Conservation (phyloP, 2,888 invertebrate species). For the Trilocha varians region DNA sequence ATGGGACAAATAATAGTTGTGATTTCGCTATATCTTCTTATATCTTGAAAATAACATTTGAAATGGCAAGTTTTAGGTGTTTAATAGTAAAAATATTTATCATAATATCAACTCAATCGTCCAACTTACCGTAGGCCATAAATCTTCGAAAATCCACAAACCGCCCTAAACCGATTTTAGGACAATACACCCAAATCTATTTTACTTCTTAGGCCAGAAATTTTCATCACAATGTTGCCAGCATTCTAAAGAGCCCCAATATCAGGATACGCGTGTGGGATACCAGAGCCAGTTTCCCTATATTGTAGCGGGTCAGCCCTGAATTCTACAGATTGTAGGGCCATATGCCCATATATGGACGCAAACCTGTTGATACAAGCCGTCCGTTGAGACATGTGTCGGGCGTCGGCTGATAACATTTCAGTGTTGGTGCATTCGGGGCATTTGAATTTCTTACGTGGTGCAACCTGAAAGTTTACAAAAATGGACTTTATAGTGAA, state of each 20-base stretch:
- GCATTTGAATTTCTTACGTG: slow-evolving; percentile 97
- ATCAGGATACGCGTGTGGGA: slow-evolving; percentile 87
- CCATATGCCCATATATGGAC: slow-evolving; percentile 88
- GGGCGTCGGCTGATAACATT: slow-evolving; percentile 93
- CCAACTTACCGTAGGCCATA: no score
- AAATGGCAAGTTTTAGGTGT: no score
- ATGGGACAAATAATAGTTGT: no score
- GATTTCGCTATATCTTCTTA: no score
- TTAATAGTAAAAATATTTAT: no score
- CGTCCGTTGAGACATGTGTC: slow-evolving; percentile 94
- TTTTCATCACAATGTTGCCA: no score
- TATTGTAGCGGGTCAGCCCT: slow-evolving; percentile 96
- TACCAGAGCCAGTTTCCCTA: slow-evolving; percentile 87
- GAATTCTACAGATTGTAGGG: slow-evolving; percentile 90
- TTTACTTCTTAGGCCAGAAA: no score
- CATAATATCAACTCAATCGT: no score
- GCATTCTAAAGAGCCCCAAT: slow-evolving; percentile 92
- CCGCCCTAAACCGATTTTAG: neutral
- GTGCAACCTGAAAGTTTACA: slow-evolving; percentile 92
- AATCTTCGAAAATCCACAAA: neutral
- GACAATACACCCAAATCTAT: neutral
- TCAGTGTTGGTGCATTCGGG: slow-evolving; percentile 95
- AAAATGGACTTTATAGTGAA: no score
- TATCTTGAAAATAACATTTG: no score
- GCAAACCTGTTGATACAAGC: slow-evolving; percentile 89